Evolutionary conservation across 2,888 invertebrate genomes (phyloP), one percentile per base, ranked within the genome.

Genomic region (Drosophila flavopinicola): DNA sequence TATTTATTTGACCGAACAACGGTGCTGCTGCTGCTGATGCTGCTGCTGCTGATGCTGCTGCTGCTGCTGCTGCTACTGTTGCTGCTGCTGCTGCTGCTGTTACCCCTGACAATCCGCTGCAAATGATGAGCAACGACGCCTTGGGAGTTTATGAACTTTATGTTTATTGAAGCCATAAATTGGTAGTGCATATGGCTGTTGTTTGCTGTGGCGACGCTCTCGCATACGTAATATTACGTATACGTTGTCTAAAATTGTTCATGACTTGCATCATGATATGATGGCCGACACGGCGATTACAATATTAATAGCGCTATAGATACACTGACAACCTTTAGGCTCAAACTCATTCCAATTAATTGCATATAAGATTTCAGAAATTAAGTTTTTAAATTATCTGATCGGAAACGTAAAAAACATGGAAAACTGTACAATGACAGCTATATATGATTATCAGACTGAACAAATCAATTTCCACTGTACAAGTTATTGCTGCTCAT

Each of bases 111-210:
- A 72, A 66, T 64, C 57, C 78, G 79, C 76, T 73, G 80, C 75
- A 82, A 87, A 86, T 82, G 85, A 85, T 87, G 80, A 85, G 85
- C 72, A 75, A 85, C 70, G 76, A 78, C 59, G 77, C 83, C 83
- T 69, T 82, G 82, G 82, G 87, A 87, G 85, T 87, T 82, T 82
- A 82, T 82, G 78, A 87, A 82, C 79, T 85, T 82, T 85, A 87
- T 85, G 85, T 85, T 85, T 85, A 87, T 85, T 85, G 87, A 86
- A 86, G 85, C 75, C 78, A 86, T 85, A 79, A 79, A 79, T 85
- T 85, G 86, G 73, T 58, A 79, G 86, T 76, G 86, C 74, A 78
- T 80, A 77, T 77, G 80, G 78, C 58, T 58, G 39, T 39, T 38
- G 42, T 49, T 30, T 11, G 39, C 44, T 5, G 9, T 35, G 42